These are phyloP conservation scores for Microtus ochrogaster DNA, from an alignment of 2,113 vertebrate species.

Conservation along the genomic window DNA sequence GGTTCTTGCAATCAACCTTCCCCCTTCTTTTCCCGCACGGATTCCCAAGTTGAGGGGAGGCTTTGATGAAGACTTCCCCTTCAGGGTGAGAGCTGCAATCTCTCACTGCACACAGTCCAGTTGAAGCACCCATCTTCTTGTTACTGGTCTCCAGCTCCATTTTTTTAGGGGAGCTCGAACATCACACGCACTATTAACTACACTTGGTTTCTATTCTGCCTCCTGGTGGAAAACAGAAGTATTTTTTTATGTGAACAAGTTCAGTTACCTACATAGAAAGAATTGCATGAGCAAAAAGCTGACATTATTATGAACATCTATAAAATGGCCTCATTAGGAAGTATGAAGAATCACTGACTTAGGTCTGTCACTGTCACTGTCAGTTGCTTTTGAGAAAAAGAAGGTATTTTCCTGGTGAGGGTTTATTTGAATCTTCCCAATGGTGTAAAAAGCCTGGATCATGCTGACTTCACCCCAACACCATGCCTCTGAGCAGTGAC, in stretches of 20 bases:
- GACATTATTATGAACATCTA: background rate
- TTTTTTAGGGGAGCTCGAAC: background rate
- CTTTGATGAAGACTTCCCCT: background rate
- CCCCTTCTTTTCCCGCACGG: background rate
- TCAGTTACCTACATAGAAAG: background rate
- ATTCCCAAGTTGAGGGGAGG: background rate
- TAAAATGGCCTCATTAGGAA: background rate
- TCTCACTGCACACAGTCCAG: background rate
- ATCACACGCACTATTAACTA: background rate
- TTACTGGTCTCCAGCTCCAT: background rate
- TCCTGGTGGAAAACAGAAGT: background rate
- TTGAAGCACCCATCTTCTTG: background rate
- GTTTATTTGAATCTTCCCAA: background rate
- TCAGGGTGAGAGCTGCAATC: background rate
- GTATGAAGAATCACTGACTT: background rate
- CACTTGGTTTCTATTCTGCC: constrained; percentile 17
- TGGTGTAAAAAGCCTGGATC: background rate
- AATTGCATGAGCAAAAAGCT: background rate
- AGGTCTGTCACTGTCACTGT: background rate
- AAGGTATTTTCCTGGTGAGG: background rate
- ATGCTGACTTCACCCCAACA: background rate
- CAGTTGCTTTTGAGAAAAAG: constrained; percentile 7
- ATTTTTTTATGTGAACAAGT: background rate
- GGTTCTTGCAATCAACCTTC: background rate
- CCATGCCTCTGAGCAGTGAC: background rate